Conservation (phyloP, 2,113 vertebrate genomes). For the Cephalopholis sonnerati region DNA sequence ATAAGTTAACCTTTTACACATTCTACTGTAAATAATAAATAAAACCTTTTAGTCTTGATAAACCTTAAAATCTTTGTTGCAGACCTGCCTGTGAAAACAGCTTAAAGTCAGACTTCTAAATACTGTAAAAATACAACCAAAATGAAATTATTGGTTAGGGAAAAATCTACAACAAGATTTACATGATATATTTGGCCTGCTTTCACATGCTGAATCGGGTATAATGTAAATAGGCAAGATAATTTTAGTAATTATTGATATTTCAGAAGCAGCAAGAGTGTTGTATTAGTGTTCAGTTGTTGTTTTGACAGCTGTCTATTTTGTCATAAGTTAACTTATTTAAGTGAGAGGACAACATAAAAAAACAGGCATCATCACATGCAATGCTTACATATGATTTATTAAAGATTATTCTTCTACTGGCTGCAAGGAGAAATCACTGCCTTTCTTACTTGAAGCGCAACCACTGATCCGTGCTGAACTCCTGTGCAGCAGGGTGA, state of each 20-base stretch:
- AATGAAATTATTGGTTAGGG: neutral
- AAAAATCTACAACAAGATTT: neutral
- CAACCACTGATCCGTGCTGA: conserved; percentile 15
- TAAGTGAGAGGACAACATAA: neutral
- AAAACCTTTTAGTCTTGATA: neutral
- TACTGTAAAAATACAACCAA: neutral
- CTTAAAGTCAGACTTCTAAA: neutral
- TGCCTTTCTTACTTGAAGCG: conserved; percentile 11
- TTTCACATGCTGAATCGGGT: neutral
- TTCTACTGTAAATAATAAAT: neutral
- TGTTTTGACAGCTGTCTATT: conserved; percentile 9
- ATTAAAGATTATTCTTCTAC: conserved; percentile 8
- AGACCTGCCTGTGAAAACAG: neutral
- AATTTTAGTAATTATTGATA: neutral
- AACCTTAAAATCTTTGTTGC: neutral
- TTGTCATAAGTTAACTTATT: neutral
- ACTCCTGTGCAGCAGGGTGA: conserved; percentile 44
- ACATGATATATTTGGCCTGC: neutral
- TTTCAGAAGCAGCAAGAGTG: neutral
- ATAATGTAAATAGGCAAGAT: neutral
- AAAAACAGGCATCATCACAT: neutral
- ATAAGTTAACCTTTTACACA: neutral
- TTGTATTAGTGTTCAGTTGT: neutral
- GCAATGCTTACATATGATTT: neutral
- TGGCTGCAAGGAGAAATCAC: conserved; percentile 25